Evolutionary conservation across 2,113 vertebrate species (phyloP).

Genomic region (Petromus typicus): DNA sequence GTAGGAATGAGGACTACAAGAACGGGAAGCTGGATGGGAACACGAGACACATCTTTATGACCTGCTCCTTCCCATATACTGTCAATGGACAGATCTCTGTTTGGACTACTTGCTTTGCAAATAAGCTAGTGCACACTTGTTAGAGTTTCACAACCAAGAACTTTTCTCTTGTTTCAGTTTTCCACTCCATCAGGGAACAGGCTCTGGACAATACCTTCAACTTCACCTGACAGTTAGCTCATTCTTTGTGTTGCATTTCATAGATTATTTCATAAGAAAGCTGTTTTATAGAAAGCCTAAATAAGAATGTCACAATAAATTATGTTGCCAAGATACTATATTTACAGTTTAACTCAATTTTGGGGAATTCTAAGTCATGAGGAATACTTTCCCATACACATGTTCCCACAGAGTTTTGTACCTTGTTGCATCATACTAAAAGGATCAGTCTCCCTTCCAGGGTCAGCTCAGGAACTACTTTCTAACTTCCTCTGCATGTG

Average conservation of each 20-base stretch:
- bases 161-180: not conserved
- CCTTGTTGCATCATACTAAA: not conserved
- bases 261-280: conserved; percentile 25
- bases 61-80: not conserved
- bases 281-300: not conserved
- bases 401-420: not conserved
- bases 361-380: not conserved
- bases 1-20: not conserved
- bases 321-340: not conserved
- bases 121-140: too few species aligned
- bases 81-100: not conserved
- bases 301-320: not conserved
- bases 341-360: conserved; percentile 38
- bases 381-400: not conserved
- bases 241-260: not conserved
- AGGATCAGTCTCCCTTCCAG: not conserved
- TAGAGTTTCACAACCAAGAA: not conserved
- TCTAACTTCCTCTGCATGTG: not conserved
- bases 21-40: not conserved
- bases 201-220: not conserved
- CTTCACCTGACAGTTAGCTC: not conserved
- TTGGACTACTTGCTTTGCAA: not conserved
- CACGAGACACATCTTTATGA: not conserved
- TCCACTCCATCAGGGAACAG: not conserved
- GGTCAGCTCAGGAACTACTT: not conserved